Base-by-base conservation (phyloP, 1,140 invertebrate genomes). In the Saccostrea cuccullata region DNA sequence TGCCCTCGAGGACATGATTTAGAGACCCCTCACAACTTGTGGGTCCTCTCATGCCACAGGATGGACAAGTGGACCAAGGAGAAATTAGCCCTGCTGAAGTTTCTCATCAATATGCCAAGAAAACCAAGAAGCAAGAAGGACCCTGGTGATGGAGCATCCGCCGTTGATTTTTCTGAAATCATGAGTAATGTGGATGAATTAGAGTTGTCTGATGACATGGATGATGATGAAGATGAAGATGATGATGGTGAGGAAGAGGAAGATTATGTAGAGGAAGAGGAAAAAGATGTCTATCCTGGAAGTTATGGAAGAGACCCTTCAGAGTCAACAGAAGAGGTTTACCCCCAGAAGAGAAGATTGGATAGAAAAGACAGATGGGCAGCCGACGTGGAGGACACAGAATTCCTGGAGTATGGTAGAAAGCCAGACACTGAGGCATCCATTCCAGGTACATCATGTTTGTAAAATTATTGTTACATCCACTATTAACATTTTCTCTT, bases 1-100 rank as follows among this genome's bases (percentile, higher is more conserved):
- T 77, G 70, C 26, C 30, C 23, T 17, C 23, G 70, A 36, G 70
- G 70, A 77, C 70, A 77, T 77, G 70, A 77, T 77, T 36, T 77
- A 30, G 23, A 36, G 23, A 77, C 70, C 30, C 70, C 70, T 8
- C 70, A 77, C 70, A 77, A 77, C 70, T 13, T 77, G 70, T 77
- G 70, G 70, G 70, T 77, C 30, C 70, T 77, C 6, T 77, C 70
- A 15, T 9, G 23, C 3, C 30, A 77, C 36, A 26, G 70, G 26
- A 77, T 77, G 70, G 70, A 77, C 13, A 77, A 77, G 26, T 77
- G 70, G 70, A 26, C 70, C 8, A 36, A 30, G 13, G 70, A 77
- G 3, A 77, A 77, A 30, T 13, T 77, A 36, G 70, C 70, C 30
- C 26, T 77, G 30, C 26, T 77, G 5, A 77, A 30, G 30, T 77